A percentile compares a stretch with the other conserved stretches of the same genome.
Conservation (phyloP, 2,113 vertebrate species). For the Ctenodactylus gundi region DNA sequence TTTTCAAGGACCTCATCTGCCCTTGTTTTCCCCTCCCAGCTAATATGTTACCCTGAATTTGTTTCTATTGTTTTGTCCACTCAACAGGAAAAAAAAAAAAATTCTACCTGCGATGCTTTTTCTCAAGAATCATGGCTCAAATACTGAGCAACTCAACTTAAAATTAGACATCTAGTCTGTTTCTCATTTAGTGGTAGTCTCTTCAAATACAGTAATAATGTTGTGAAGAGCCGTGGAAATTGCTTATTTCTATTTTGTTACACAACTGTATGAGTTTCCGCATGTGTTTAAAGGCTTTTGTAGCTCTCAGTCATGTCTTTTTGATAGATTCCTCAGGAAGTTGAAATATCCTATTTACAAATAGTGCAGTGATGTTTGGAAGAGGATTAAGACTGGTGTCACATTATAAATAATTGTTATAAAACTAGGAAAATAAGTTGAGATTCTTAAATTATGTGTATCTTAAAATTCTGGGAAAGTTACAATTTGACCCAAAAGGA, state of each 20-base stretch:
- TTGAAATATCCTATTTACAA: background rate
- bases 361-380: background rate
- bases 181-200: background rate
- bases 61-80: background rate
- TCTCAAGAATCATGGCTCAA: background rate
- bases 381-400: background rate
- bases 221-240: background rate
- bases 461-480: background rate
- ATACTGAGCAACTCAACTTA: background rate
- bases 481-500: background rate
- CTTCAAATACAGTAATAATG: no score
- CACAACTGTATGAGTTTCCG: background rate
- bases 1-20: background rate
- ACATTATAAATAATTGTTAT: background rate
- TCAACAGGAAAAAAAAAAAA: no score
- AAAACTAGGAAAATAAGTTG: background rate
- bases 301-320: background rate
- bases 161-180: background rate
- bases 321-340: background rate
- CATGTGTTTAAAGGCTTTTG: background rate
- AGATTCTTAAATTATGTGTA: background rate
- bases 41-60: background rate
- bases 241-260: background rate
- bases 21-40: background rate
- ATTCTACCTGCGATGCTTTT: no score